Conservation (phyloP, 2,113 vertebrate species). For the Lophochroa leadbeateri region DNA sequence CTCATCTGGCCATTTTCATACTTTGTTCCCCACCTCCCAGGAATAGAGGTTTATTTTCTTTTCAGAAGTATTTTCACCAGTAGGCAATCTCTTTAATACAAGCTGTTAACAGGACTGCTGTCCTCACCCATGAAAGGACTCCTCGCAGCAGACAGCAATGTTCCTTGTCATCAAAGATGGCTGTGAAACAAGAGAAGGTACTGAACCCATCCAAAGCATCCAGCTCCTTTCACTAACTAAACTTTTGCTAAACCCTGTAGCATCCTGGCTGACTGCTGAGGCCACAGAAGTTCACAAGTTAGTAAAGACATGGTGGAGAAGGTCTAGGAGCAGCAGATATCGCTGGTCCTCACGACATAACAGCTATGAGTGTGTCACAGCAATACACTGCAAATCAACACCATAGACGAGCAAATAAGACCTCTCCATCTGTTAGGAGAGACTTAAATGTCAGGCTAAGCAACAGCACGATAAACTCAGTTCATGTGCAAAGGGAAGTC, state of each 20-base stretch:
- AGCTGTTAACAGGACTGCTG: neutral
- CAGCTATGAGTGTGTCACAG: accelerated
- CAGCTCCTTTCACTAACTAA: neutral
- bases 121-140: neutral
- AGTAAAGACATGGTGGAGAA: neutral
- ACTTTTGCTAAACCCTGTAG: neutral
- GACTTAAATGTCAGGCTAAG: neutral
- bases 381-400: neutral
- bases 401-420: neutral
- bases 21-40: accelerated
- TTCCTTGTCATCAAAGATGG: too few relatives aligned
- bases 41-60: accelerated
- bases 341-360: neutral
- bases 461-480: neutral
- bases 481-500: neutral
- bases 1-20: neutral
- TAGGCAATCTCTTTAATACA: neutral
- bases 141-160: neutral
- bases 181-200: neutral
- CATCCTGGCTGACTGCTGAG: neutral
- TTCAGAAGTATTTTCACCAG: neutral
- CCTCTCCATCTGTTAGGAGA: neutral
- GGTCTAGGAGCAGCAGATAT: neutral
- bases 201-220: accelerated
- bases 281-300: accelerated